A percentile compares a stretch with the other conserved stretches of the same genome.
These are phyloP conservation scores for Galago senegalensis DNA, from an alignment of 2,797 vertebrate species.

Conservation along the genomic window DNA sequence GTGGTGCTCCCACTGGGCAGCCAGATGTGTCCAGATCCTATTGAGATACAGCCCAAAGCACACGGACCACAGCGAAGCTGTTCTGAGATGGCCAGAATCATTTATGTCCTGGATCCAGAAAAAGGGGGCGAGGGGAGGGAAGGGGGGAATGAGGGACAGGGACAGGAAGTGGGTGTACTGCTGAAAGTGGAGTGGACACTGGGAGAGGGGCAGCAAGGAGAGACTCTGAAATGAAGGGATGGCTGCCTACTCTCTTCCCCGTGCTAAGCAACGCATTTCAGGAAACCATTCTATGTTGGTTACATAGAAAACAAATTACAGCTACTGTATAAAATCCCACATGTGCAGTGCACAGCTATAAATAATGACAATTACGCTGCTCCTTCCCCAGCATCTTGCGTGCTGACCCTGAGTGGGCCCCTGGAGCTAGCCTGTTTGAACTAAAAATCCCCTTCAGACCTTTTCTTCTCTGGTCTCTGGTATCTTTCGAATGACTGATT, in stretches of 20 bases:
- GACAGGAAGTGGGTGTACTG: slow-evolving; percentile 51
- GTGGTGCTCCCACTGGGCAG: slow-evolving; percentile 88
- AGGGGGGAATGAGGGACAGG: neutral
- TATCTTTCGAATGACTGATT: slow-evolving; percentile 22
- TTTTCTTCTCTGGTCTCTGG: neutral
- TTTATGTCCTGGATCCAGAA: slow-evolving; percentile 70
- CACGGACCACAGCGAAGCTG: slow-evolving; percentile 79
- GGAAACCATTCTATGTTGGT: slow-evolving; percentile 52
- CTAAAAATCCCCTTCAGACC: slow-evolving; percentile 36
- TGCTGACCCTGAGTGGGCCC: neutral
- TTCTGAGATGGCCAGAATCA: slow-evolving; percentile 79
- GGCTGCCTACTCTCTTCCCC: neutral
- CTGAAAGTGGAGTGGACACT: slow-evolving; percentile 28
- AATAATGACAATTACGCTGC: neutral
- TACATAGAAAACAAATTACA: slow-evolving; percentile 75
- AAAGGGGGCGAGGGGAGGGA: neutral
- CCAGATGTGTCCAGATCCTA: slow-evolving; percentile 89
- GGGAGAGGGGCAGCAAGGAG: neutral
- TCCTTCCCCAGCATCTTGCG: slow-evolving; percentile 3
- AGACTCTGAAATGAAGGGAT: neutral
- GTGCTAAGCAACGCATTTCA: slow-evolving; percentile 61
- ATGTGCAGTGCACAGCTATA: slow-evolving; percentile 49
- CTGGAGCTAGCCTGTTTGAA: slow-evolving; percentile 7
- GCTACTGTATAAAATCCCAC: slow-evolving; percentile 61
- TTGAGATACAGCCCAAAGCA: slow-evolving; percentile 87